Evolutionary conservation across 2,113 vertebrate species (phyloP).

Genomic region (Chloroceryle aenea): DNA sequence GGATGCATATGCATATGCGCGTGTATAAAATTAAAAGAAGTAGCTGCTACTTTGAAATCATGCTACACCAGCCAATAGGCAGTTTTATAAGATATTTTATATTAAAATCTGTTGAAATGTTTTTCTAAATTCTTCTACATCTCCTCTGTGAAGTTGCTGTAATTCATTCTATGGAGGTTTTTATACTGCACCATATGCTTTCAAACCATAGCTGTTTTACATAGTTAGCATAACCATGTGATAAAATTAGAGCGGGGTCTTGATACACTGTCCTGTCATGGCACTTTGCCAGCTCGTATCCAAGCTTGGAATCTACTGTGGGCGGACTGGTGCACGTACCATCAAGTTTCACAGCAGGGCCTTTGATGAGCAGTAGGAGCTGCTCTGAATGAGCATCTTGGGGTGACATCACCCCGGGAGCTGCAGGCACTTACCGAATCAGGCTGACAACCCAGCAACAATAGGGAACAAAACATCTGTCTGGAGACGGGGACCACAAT

Average conservation of each 20-base stretch:
- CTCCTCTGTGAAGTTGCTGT: background rate
- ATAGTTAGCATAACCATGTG: constrained; percentile 9
- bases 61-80: background rate
- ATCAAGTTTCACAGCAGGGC: background rate
- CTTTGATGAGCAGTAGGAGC: background rate
- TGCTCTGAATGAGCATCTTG: background rate
- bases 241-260: constrained; percentile 51
- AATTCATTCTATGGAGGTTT: constrained; percentile 21
- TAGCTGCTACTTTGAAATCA: background rate
- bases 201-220: background rate
- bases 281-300: background rate
- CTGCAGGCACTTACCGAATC: background rate
- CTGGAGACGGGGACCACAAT: background rate
- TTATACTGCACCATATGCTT: constrained; percentile 54
- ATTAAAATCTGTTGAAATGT: constrained; percentile 10
- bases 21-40: background rate
- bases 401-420: background rate
- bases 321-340: background rate
- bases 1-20: background rate
- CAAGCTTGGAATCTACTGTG: constrained; percentile 11
- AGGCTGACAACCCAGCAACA: background rate
- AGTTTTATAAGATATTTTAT: background rate
- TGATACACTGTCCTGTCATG: background rate
- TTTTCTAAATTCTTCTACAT: background rate
- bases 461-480: background rate